A percentile compares a stretch with the other conserved stretches of the same genome.
Evolutionary conservation across 2,797 vertebrate genomes (phyloP).

Genomic region (Halcyon chelicuti): DNA sequence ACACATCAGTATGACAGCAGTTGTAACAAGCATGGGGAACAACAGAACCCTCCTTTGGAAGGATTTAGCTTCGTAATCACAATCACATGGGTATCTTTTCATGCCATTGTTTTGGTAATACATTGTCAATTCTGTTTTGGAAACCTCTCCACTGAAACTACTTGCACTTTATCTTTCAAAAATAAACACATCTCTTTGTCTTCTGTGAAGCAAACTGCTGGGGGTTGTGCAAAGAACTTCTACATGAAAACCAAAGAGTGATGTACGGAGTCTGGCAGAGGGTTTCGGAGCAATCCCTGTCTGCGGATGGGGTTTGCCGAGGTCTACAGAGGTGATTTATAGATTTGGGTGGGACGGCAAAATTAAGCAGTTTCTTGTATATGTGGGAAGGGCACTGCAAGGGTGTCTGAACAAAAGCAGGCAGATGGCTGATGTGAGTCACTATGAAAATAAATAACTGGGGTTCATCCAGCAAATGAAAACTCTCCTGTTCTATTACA

Average conservation of each 20-base stretch:
- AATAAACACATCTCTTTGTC: neutral
- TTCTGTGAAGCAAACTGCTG: neutral
- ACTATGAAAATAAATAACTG: neutral
- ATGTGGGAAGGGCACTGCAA: neutral
- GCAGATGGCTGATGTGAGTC: neutral
- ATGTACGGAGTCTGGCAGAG: neutral
- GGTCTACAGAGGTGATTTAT: neutral
- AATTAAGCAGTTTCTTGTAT: neutral
- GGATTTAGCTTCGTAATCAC: constrained; percentile 16
- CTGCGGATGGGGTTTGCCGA: neutral
- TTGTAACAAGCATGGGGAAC: constrained; percentile 14
- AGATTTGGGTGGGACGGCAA: neutral
- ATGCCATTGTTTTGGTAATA: neutral
- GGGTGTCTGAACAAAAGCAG: neutral
- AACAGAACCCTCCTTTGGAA: constrained; percentile 35
- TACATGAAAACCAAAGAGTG: neutral
- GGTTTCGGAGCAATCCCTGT: neutral
- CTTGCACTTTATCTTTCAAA: neutral
- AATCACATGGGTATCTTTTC: constrained; percentile 10
- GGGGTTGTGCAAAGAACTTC: neutral
- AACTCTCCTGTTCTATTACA: neutral
- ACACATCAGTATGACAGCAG: constrained; percentile 30
- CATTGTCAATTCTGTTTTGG: constrained; percentile 17
- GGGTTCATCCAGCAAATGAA: neutral
- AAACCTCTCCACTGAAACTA: constrained; percentile 11